Evolutionary conservation across 2,888 invertebrate species (phyloP).

Genomic region (Scaptomyza cyrtandrae): DNA sequence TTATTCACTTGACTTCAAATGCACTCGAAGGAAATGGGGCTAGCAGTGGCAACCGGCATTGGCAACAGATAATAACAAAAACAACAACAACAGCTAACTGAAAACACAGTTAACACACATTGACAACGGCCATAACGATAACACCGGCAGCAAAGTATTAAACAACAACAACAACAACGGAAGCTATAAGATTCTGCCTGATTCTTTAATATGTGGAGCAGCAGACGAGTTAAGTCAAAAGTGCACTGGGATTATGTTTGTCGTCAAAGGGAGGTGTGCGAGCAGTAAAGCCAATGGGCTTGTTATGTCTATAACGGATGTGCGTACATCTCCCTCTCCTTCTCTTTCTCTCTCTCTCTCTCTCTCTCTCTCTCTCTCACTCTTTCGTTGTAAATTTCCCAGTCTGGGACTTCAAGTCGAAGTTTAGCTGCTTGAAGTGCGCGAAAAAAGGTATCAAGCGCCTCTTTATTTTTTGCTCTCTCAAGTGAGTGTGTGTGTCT

Average conservation of each 20-base stretch:
- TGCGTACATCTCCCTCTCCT: slow-evolving; percentile 24
- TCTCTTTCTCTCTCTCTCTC: background rate
- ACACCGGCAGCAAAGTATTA: slow-evolving; percentile 34
- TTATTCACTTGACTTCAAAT: slow-evolving; percentile 71
- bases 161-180: slow-evolving; percentile 40
- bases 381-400: background rate
- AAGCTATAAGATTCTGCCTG: slow-evolving; percentile 39
- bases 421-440: slow-evolving; percentile 44
- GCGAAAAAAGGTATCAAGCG: slow-evolving; percentile 46
- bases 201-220: slow-evolving; percentile 50
- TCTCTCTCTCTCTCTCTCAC: background rate
- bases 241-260: slow-evolving; percentile 62
- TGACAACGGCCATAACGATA: slow-evolving; percentile 30
- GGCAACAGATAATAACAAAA: slow-evolving; percentile 30
- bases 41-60: slow-evolving; percentile 63
- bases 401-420: slow-evolving; percentile 5
- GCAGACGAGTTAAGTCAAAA: slow-evolving; percentile 57
- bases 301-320: slow-evolving; percentile 60
- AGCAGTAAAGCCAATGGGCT: slow-evolving; percentile 48
- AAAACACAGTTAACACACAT: slow-evolving; percentile 14
- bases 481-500: background rate
- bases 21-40: slow-evolving; percentile 70
- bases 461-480: slow-evolving; percentile 9
- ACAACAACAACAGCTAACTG: slow-evolving; percentile 1
- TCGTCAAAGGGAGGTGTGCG: background rate